These are phyloP conservation scores for Nipponia nippon DNA, from an alignment of 2,113 vertebrate genomes.

Conservation along the genomic window DNA sequence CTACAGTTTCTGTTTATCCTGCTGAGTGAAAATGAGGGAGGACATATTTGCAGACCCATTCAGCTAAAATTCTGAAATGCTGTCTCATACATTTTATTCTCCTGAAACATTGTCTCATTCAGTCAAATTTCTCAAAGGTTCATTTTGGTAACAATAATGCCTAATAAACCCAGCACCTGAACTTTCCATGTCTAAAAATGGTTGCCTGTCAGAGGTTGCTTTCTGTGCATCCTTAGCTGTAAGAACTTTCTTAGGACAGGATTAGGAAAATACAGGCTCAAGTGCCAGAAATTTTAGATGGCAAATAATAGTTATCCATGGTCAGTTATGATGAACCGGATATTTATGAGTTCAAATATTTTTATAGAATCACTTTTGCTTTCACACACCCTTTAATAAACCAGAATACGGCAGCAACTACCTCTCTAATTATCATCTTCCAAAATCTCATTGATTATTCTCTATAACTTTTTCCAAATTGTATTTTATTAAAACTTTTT, in stretches of 20 bases:
- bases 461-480: not conserved
- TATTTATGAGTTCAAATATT: not conserved
- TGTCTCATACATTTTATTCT: not conserved
- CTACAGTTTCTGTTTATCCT: conserved; percentile 45
- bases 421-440: not conserved
- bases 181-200: not conserved
- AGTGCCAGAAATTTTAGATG: not conserved
- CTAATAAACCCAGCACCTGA: not conserved
- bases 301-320: not conserved
- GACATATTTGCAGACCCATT: conserved; percentile 31
- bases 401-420: not conserved
- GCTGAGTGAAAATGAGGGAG: conserved; percentile 5
- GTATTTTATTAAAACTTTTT: not conserved
- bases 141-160: not conserved
- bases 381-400: not conserved
- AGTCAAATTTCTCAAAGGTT: not conserved
- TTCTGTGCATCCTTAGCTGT: not conserved
- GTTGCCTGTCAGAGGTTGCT: not conserved
- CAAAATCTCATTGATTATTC: not conserved
- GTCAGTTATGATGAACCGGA: not conserved
- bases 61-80: conserved; percentile 10
- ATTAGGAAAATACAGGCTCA: not conserved
- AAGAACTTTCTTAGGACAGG: not conserved
- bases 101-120: not conserved
- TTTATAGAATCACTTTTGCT: not conserved